Evolutionary conservation across 2,888 invertebrate species (phyloP).

Genomic region (Lysandra coridon): DNA sequence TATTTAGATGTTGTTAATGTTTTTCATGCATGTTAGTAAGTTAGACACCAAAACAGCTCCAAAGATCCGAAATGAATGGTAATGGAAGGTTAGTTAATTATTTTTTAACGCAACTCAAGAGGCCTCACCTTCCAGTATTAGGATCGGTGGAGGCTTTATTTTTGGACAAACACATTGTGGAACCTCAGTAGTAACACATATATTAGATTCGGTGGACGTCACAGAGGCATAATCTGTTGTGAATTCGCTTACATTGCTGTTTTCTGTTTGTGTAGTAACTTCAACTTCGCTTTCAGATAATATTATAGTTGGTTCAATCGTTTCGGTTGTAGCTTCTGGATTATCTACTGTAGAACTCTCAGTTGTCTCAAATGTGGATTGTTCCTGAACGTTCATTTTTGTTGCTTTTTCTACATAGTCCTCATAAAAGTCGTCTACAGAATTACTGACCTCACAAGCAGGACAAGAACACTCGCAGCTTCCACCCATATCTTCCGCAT

Average conservation of each 20-base stretch:
- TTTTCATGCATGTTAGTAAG: constrained; percentile 61
- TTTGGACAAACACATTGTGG: constrained; percentile 69
- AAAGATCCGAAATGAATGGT: constrained; percentile 55
- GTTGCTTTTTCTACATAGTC: constrained; percentile 56
- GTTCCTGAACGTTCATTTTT: constrained; percentile 35
- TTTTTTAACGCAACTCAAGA: constrained; percentile 40
- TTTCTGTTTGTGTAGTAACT: constrained; percentile 40
- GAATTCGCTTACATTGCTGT: constrained; percentile 39
- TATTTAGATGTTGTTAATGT: not conserved
- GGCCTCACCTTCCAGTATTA: constrained; percentile 92
- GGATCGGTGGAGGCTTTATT: constrained; percentile 83
- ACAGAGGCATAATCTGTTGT: constrained; percentile 47
- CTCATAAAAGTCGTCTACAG: constrained; percentile 65
- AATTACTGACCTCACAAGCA: constrained; percentile 74
- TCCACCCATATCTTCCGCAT: constrained; percentile 77
- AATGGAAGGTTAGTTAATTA: constrained; percentile 70
- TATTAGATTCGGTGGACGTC: constrained; percentile 46
- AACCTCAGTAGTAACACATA: constrained; percentile 50
- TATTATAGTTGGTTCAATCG: constrained; percentile 30
- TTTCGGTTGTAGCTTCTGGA: constrained; percentile 44
- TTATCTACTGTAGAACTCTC: constrained; percentile 30
- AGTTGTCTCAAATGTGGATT: constrained; percentile 7
- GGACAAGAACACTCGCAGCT: constrained; percentile 89
- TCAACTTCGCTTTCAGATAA: constrained; percentile 13
- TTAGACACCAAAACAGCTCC: constrained; percentile 52